Base-by-base conservation (phyloP, 2,888 invertebrate genomes). In the Pristionchus mayeri region DNA sequence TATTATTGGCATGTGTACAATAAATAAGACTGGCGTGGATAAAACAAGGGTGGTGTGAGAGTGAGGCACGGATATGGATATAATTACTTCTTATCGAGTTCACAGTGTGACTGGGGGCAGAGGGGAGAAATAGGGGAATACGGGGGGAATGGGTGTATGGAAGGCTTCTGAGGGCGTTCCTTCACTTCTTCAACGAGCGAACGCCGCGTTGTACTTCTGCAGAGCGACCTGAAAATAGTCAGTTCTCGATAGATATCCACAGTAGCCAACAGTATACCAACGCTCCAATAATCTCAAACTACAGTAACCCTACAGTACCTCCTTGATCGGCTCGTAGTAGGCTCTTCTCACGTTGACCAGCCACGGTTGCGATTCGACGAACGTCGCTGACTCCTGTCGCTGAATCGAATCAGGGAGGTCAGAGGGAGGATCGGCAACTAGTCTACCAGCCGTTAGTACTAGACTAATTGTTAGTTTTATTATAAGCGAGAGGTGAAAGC, bases 321-420 rank as follows among this genome's bases (percentile, higher is more conserved):
- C 57, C 44, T 57, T 54, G 57, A 87, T 82, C 34, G 90, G 90
- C 81, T 90, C 88, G 84, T 90, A 90, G 76, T 88, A 88, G n/a
- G 63, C 13, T 80, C 88, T 87, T 54, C 89, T 86, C 34, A 89
- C 79, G 40, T 87, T 83, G 27, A 88, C 84, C 18, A 89, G 85
- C 37, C 79, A 85, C 21, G 86, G 86, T 27, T 86, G 81, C 40
- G 75, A 67, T 30, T 89, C 89, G 37, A 89, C 86, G 34, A 84
- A 88, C 48, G 83, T 63, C 3, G 86, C 85, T n/a, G 87, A 87
- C 80, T 82, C 81, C 87, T 88, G 86, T 80, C 80, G 80, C 80
- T 80, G 80, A 80, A 80, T 78, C 24, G 57, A 18, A 57, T 80
- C 27, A 57, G 40, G 24, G n/a, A 44, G 24, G 67, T 67, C 67